phyloP scores from a whole-genome alignment of 2,113 vertebrate species.

The Heliornis fulica region DNA sequence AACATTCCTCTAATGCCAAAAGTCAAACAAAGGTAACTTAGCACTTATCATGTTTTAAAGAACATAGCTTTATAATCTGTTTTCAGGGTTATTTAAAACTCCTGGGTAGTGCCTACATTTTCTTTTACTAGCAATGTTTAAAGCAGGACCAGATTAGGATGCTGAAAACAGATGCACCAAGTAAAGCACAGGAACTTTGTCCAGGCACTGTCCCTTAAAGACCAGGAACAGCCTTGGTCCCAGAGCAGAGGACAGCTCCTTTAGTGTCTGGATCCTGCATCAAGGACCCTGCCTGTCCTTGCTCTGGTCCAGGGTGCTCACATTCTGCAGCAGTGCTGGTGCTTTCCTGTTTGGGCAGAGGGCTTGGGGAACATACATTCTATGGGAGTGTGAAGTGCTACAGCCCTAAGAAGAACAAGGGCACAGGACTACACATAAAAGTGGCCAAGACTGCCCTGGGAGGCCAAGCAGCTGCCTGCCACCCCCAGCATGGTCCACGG shows the following conservation, averaged over 20 bases:
- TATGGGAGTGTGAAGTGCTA: fast-evolving
- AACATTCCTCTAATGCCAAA: fast-evolving
- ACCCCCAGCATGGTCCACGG: fast-evolving
- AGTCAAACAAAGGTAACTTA: neutral
- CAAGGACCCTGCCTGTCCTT: neutral
- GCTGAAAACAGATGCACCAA: neutral
- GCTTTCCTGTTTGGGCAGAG: neutral
- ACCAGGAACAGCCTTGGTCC: neutral
- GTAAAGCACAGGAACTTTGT: neutral
- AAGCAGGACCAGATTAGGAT: neutral
- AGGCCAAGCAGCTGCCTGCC: neutral
- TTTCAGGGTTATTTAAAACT: neutral
- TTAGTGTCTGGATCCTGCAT: neutral
- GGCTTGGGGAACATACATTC: neutral
- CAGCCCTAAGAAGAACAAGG: neutral
- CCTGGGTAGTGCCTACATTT: neutral
- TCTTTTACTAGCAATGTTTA: neutral
- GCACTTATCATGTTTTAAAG: neutral
- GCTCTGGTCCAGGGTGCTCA: neutral
- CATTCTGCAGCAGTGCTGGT: neutral
- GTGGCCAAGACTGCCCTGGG: fast-evolving
- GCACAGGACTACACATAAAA: neutral
- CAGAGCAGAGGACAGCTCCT: neutral
- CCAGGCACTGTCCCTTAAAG: neutral
- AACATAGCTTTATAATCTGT: neutral